Conservation (phyloP, 1,140 invertebrate species). For the Drosophila ironensis region DNA sequence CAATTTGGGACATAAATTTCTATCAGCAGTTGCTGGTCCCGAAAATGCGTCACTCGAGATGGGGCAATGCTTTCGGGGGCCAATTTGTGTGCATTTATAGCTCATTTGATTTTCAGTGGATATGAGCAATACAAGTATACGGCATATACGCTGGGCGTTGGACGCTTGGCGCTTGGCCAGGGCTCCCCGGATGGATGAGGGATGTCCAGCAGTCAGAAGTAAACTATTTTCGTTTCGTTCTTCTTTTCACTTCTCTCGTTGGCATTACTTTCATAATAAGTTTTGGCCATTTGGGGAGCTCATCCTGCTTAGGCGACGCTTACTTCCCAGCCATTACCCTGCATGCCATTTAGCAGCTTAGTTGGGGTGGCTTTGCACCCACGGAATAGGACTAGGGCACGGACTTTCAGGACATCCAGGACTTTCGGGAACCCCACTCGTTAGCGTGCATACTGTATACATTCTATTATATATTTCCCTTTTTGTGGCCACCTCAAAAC, state of each 20-base stretch:
- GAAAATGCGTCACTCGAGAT: conserved; percentile 20
- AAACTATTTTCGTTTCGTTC: background rate
- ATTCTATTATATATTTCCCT: too few relatives aligned
- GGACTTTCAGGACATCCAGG: background rate
- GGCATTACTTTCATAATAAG: conserved; percentile 74
- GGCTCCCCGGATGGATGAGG: too few relatives aligned
- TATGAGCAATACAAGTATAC: conserved; percentile 30
- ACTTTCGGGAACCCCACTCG: conserved; percentile 24
- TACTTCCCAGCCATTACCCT: conserved; percentile 67
- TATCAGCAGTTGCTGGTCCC: conserved; percentile 38
- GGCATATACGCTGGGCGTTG: too few relatives aligned
- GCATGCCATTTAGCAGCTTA: conserved; percentile 74
- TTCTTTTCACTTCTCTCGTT: conserved; percentile 38
- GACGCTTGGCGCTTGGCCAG: too few relatives aligned
- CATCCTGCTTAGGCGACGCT: conserved; percentile 72
- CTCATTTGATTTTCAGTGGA: conserved; percentile 68
- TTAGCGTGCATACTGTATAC: conserved; percentile 51
- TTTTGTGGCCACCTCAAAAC: conserved; percentile 74
- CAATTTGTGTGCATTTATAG: conserved; percentile 73
- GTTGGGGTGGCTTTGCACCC: conserved; percentile 48
- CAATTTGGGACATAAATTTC: conserved; percentile 59
- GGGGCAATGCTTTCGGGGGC: conserved; percentile 5
- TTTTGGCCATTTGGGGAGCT: conserved; percentile 72
- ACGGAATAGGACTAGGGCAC: background rate
- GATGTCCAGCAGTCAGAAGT: background rate